Base-by-base conservation (phyloP, 2,888 invertebrate species). In the Galerucella nymphaeae region DNA sequence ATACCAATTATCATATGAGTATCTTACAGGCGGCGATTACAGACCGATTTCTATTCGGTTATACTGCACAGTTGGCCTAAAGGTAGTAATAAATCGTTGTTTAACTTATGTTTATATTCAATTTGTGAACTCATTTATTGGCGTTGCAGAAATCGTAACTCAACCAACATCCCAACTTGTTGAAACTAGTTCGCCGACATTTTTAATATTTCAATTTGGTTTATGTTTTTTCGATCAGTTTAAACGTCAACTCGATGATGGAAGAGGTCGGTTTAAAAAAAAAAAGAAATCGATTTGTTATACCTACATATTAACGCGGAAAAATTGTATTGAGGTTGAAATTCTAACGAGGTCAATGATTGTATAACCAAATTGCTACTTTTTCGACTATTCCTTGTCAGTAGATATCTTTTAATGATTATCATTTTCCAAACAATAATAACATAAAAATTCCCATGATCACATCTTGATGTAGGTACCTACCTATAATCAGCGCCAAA, bases 91-190 rank as follows among this genome's bases (percentile, higher is more conserved):
- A 79, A 79, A 79, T 79, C 69, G 77, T 75, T 76, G 71, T 78
- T 78, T 79, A 79, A 79, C 77, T 75, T 77, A 79, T 73, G 77
- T 69, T 57, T 77, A 79, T 74, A 77, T 79, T 79, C 78, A 79
- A 79, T 79, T 79, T 79, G 79, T 79, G 75, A 77, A 78, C 79
- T 76, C 76, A 79, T 79, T 78, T 79, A 76, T 78, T 79, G 79
- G 77, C 74, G 77, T 77, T 73, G 78, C 78, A 76, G 76, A 79
- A 78, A 77, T 63, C 72, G 71, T 74, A 66, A 74, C 73, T 73
- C n/a, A n/a, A n/a, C n/a, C 71, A 69, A 70, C 64, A 50, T 38
- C n/a, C 41, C 70, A 69, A 75, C 68, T 64, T 73, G 71, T 74
- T 75, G 66, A 72, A 76, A 71, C 70, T 62, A 68, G 63, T 62